Evolutionary conservation across 2,888 invertebrate genomes (phyloP), one percentile per base, ranked within the genome.

Genomic region (Eulithis testata): DNA sequence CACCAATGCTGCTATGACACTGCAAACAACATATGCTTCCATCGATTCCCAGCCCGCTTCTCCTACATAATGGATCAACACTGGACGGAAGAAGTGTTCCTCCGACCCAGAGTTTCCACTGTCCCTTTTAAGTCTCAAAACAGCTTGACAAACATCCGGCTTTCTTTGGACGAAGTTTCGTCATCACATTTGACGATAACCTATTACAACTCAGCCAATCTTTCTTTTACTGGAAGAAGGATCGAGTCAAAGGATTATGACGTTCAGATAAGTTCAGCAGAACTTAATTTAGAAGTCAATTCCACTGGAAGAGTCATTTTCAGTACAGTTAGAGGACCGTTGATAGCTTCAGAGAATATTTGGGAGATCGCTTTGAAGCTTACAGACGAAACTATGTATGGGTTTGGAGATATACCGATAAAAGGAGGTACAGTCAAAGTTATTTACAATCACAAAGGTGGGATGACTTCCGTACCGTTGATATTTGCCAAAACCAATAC

Each of bases 341-440:
- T 95, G 0, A 94, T 95, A 65, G 93, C 94, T 2, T 94, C 95
- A 0, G 83, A 94, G 27, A 86, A 92, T 51, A 95, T 95, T 73
- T 95, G 95, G 94, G 95, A 95, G 80, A 90, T 95, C 75, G 87
- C 94, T 0, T 87, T 95, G 14, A 90, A 88, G 69, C 73, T 95
- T 40, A 94, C 94, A 0, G 86, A 93, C 21, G 90, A 91, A 61
- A 81, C 87, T 0, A 85, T 95, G 75, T 95, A 93, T 67, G 95
- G 95, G 0, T 81, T 95, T 2, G 94, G 94, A 21, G 90, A 93
- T 74, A 84, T 94, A 61, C 89, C 91, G 11, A 71, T 94, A 0
- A 82, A 68, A 57, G 70, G 71, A 47, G 82, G 82, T 12, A 85
- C 83, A 0, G 79, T 80, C 0, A 92, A 90, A 79, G 70, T 90